Evolutionary conservation across 2,797 vertebrate genomes (phyloP).

Genomic region (Etheostoma nigrum): DNA sequence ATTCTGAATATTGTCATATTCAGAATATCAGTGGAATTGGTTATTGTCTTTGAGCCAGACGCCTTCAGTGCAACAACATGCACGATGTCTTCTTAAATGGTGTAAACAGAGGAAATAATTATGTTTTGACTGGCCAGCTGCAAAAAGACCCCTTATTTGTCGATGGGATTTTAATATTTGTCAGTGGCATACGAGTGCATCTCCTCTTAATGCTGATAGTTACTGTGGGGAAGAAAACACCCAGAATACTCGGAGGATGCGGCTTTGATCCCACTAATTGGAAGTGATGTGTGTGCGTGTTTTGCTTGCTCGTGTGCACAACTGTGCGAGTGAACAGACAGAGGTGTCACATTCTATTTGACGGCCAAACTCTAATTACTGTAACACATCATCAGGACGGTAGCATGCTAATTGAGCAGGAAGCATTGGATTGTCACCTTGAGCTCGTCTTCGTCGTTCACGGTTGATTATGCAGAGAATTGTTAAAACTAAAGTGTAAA

Average conservation of each 20-base stretch:
- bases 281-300: conserved; percentile 41
- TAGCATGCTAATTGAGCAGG: conserved; percentile 41
- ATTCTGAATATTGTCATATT: no score
- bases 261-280: conserved; percentile 64
- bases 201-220: neutral
- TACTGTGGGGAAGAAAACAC: neutral
- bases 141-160: neutral
- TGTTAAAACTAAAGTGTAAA: conserved; percentile 32
- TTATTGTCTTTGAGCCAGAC: no score
- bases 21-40: no score
- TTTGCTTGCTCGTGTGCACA: conserved; percentile 1
- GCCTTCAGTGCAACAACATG: no score
- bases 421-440: conserved; percentile 57
- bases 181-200: conserved; percentile 2
- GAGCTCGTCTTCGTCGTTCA: conserved; percentile 57
- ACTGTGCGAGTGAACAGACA: conserved; percentile 45
- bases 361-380: conserved; percentile 54
- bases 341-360: conserved; percentile 61
- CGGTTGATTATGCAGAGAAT: conserved; percentile 52
- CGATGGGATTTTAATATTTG: neutral
- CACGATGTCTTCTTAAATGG: no score
- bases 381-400: conserved; percentile 42
- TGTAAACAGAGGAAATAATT: neutral
- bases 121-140: neutral
- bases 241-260: conserved; percentile 12